Conservation (phyloP, 2,888 invertebrate species). For the Folsomia manolachei region DNA sequence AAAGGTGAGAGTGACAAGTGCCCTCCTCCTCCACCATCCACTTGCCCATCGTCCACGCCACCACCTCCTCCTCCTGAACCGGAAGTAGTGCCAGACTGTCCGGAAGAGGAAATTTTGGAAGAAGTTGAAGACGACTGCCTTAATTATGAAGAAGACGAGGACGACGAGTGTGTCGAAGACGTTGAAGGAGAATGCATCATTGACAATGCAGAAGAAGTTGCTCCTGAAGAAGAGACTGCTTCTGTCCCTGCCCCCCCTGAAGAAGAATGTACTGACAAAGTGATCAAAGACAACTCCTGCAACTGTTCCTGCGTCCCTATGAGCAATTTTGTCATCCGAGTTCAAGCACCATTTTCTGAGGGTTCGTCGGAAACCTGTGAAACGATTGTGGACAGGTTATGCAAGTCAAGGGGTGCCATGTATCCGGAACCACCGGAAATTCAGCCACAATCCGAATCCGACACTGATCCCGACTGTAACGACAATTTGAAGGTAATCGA, state of each 20-base stretch:
- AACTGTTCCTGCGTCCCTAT: slow-evolving; percentile 18
- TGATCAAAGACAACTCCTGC: too few relatives aligned
- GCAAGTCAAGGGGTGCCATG: background rate
- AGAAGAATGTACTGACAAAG: slow-evolving; percentile 7
- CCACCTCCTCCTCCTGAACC: too few relatives aligned
- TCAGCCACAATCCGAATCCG: background rate
- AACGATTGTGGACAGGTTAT: slow-evolving; percentile 23
- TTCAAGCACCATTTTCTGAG: slow-evolving; percentile 27
- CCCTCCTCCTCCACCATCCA: background rate
- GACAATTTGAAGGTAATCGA: slow-evolving; percentile 16
- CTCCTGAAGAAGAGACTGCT: background rate
- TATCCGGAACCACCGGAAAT: slow-evolving; percentile 21
- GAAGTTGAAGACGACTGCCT: background rate
- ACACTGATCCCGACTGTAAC: too few relatives aligned
- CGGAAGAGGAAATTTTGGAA: slow-evolving; percentile 12
- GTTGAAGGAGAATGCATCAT: slow-evolving; percentile 28
- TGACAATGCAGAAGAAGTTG: slow-evolving; percentile 23
- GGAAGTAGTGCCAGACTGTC: background rate
- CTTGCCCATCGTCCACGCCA: too few relatives aligned
- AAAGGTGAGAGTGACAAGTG: background rate
- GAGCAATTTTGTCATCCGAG: slow-evolving; percentile 30
- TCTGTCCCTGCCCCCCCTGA: background rate
- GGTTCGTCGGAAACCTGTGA: slow-evolving; percentile 24
- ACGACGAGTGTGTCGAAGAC: slow-evolving; percentile 34
- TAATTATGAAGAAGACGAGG: slow-evolving; percentile 9